A percentile compares a stretch with the other conserved stretches of the same genome.
Evolutionary conservation across 1,140 invertebrate species (phyloP).

Genomic region (Cotesia vestalis): DNA sequence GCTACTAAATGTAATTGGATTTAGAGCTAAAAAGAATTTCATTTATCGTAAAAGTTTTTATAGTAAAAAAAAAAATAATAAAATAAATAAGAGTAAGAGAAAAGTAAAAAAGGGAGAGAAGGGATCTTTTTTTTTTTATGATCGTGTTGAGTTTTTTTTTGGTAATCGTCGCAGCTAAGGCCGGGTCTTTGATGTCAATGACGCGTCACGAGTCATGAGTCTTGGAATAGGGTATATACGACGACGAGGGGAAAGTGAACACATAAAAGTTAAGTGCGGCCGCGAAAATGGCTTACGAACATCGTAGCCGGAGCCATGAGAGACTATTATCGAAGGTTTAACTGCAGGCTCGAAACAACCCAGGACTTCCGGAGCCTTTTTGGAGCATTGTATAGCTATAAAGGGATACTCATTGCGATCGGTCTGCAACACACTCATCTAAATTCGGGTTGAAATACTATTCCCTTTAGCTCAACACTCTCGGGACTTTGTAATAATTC

Average conservation of each 20-base stretch:
- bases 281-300: constrained; percentile 31
- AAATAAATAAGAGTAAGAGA: not conserved
- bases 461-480: not conserved
- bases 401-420: constrained; percentile 23
- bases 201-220: constrained; percentile 22
- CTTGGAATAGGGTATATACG: constrained; percentile 14
- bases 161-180: not conserved
- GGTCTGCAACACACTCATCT: constrained; percentile 9
- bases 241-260: constrained; percentile 18
- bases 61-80: not conserved
- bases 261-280: constrained; percentile 33
- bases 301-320: constrained; percentile 31
- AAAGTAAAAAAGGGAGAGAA: not conserved
- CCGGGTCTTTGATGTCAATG: constrained; percentile 23
- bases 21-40: not conserved
- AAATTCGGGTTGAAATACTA: constrained; percentile 21
- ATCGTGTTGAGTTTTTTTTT: constrained; percentile 17
- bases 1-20: not conserved
- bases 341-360: constrained; percentile 36
- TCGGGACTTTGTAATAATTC: not conserved
- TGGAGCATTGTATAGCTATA: constrained; percentile 15
- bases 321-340: constrained; percentile 41
- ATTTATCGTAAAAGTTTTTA: not conserved
- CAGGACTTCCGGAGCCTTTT: constrained; percentile 27
- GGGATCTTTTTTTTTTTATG: not conserved